Evolutionary conservation across 2,797 vertebrate species (phyloP), one percentile per base, ranked within the genome.

Genomic region (Oryzias sinensis): DNA sequence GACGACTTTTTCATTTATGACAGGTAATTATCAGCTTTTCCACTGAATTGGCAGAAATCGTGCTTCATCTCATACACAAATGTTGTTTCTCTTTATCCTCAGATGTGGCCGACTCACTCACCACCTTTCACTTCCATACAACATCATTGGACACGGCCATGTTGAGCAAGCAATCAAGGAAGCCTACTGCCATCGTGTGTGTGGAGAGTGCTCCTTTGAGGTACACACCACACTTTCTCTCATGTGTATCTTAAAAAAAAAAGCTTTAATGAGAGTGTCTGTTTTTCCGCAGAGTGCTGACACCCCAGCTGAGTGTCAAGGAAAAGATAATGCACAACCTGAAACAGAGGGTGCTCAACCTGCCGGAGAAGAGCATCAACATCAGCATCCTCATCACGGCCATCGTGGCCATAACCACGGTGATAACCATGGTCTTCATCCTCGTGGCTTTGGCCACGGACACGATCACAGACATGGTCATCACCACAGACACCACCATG

Each of bases 1-100:
- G 93, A 96, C 54, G 96, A 98, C 87, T 94, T 98, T 72, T 72
- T 98, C 56, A 89, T 98, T 77, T 99, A 98, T 56, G 96, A 99
- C 90, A 95, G 96, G 97, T 97, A 60, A 91, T 62, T 14, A 27
- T 61, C 4, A 16, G 47, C 45, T 43, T 70, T 58, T 18, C 0
- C 1, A 42, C 15, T 16, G 1, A 2, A 29, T 41, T 46, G 43
- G 15, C 49, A 29, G 1, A 33, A 4, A 2, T 47, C 2, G 6
- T n/a, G 0, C 18, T 44, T 52, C 15, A 14, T 0, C 5, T 49
- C 4, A 72, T 29, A 63, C 43, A 6, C 1, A 49, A 37, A 11
- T 29, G 62, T 52, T 60, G 6, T 18, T 9, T 56, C 14, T 15
- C 1, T 74, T 62, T 46, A 7, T 46, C 18, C 14, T 61, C 76